Evolutionary conservation across 2,888 invertebrate species (phyloP), one percentile per base, ranked within the genome.

Genomic region (Apeira syringaria): DNA sequence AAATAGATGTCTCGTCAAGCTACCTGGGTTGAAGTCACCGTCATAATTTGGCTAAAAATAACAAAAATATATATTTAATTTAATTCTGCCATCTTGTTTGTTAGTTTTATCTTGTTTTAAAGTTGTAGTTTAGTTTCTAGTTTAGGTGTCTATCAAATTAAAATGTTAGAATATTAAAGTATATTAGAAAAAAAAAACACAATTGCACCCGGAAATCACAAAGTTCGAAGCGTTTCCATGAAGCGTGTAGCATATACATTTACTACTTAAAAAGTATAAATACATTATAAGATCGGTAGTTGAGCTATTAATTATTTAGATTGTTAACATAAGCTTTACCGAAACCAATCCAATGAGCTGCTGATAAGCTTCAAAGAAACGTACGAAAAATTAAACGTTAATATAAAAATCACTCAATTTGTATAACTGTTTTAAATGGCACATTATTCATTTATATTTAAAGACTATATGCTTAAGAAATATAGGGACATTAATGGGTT

Each of bases 121-220:
- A n/a, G 43, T 46, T 51, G 54, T 38, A 48, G 37, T 34, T 45
- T 47, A 47, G 42, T 34, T n/a, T n/a, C n/a, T n/a, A n/a, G n/a
- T n/a, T n/a, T n/a, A n/a, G n/a, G n/a, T n/a, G n/a, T n/a, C n/a
- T n/a, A n/a, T n/a, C n/a, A n/a, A n/a, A n/a, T n/a, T n/a, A n/a
- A n/a, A n/a, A n/a, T n/a, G n/a, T n/a, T n/a, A n/a, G n/a, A n/a
- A 46, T 59, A 53, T 65, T 61, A 62, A 58, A 65, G 56, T 40
- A 55, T 61, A 49, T 54, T 50, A 64, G 47, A 60, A 64, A 15
- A 18, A 62, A 30, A 64, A 15, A 18, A 62, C 26, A 37, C 15
- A 62, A 68, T 69, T 71, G 72, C 74, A 74, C 74, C 67, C n/a
- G 62, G 59, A 44, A n/a, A 66, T 64, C 59, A 67, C 62, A 65